Conservation (phyloP, 2,888 invertebrate genomes). For the Epsilonema sp. region DNA sequence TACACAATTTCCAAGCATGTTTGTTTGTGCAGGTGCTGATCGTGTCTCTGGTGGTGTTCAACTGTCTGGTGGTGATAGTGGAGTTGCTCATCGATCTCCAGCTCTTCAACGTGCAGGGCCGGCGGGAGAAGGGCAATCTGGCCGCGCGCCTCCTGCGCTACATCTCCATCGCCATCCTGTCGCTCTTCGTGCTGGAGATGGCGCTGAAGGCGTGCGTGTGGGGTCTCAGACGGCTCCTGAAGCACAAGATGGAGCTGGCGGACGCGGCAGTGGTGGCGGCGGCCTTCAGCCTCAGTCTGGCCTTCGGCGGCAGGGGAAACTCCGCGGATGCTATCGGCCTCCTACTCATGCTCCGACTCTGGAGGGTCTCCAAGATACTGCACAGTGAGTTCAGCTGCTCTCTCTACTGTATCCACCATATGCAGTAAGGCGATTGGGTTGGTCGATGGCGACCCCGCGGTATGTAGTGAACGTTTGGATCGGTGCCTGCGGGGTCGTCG, state of each 20-base stretch:
- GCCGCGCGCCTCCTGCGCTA: slow-evolving; percentile 24
- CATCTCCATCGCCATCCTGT: slow-evolving; percentile 28
- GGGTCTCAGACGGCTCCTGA: slow-evolving; percentile 30
- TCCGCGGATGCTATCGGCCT: slow-evolving; percentile 28
- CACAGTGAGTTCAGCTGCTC: slow-evolving; percentile 34
- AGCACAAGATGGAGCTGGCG: slow-evolving; percentile 32
- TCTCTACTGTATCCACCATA: too few relatives aligned
- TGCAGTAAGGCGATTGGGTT: too few relatives aligned
- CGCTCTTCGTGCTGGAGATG: slow-evolving; percentile 30
- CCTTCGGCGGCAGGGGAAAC: slow-evolving; percentile 23
- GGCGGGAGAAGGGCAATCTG: neutral
- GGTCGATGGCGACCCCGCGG: too few relatives aligned
- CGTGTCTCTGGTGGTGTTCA: slow-evolving; percentile 30
- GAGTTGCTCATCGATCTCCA: slow-evolving; percentile 32
- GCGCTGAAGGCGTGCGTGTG: slow-evolving; percentile 28
- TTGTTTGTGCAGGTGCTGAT: slow-evolving; percentile 31
- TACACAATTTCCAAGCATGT: too few relatives aligned
- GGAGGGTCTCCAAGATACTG: slow-evolving; percentile 33
- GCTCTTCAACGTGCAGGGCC: slow-evolving; percentile 20
- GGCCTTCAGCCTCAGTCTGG: slow-evolving; percentile 31
- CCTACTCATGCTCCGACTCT: slow-evolving; percentile 31
- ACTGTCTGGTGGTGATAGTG: slow-evolving; percentile 30
- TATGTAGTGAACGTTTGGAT: too few relatives aligned
- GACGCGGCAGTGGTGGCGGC: slow-evolving; percentile 32
- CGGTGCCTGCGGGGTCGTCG: too few relatives aligned